Evolutionary conservation across 2,888 invertebrate genomes (phyloP).

Genomic region (Synanthedon myopaeformis): DNA sequence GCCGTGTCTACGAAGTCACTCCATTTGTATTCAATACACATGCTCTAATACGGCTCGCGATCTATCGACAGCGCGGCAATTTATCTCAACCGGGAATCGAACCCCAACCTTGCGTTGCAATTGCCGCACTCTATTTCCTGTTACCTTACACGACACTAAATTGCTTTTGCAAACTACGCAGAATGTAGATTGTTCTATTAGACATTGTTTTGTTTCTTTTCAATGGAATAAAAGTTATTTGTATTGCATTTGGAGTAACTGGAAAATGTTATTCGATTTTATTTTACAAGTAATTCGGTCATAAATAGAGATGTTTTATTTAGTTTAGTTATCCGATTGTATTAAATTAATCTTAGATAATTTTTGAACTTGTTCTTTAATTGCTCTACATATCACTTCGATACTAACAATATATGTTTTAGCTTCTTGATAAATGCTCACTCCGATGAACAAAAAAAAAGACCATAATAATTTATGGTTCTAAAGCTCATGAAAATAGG

Average conservation of each 20-base stretch:
- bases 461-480: too few relatives aligned
- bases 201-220: constrained; percentile 28
- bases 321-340: too few relatives aligned
- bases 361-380: too few relatives aligned
- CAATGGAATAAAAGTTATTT: background rate
- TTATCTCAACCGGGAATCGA: constrained; percentile 51
- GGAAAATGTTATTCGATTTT: too few relatives aligned
- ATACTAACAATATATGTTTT: too few relatives aligned
- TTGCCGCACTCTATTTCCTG: constrained; percentile 44
- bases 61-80: constrained; percentile 49
- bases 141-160: constrained; percentile 43
- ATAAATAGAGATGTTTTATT: too few relatives aligned
- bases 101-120: constrained; percentile 41
- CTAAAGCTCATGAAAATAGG: too few relatives aligned
- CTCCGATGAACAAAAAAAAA: too few relatives aligned
- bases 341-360: too few relatives aligned
- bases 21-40: constrained; percentile 62
- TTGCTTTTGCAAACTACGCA: constrained; percentile 53
- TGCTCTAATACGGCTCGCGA: constrained; percentile 45
- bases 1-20: constrained; percentile 6
- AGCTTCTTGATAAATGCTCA: too few relatives aligned
- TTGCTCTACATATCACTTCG: too few relatives aligned
- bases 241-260: background rate
- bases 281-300: too few relatives aligned
- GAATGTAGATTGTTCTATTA: constrained; percentile 57